phyloP scores from a whole-genome alignment of 2,888 invertebrate genomes.

The Danaus chrysippus region DNA sequence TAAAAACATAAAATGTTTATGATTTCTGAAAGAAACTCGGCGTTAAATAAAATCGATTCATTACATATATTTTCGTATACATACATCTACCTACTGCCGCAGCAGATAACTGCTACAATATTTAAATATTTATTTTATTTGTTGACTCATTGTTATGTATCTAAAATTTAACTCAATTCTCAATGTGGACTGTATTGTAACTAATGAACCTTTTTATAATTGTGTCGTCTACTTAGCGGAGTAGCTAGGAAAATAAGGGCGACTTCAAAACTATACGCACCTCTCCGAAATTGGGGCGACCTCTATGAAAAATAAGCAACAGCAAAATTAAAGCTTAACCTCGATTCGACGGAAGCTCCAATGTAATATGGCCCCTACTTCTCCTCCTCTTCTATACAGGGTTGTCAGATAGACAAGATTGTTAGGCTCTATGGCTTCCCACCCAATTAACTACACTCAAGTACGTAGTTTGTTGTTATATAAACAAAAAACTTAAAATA shows the following conservation, averaged over 20 bases:
- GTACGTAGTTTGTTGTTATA: not conserved
- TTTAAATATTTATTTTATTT: too few relatives aligned
- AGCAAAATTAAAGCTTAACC: constrained; percentile 8
- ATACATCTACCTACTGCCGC: too few relatives aligned
- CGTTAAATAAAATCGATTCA: too few relatives aligned
- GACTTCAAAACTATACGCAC: not conserved
- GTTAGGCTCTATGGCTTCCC: constrained; percentile 6
- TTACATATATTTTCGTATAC: too few relatives aligned
- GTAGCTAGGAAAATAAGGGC: not conserved
- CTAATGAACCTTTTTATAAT: too few relatives aligned
- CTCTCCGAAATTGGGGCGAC: constrained; percentile 1
- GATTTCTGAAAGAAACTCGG: too few relatives aligned
- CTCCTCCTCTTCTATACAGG: not conserved
- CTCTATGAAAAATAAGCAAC: constrained; percentile 3
- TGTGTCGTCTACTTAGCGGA: not conserved
- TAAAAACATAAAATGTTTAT: too few relatives aligned
- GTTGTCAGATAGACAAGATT: constrained; percentile 4
- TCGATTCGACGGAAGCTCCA: constrained; percentile 2
- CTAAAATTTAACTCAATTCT: too few relatives aligned
- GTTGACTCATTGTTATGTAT: too few relatives aligned
- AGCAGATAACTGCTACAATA: too few relatives aligned
- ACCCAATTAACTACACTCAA: constrained; percentile 1
- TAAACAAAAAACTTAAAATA: too few relatives aligned
- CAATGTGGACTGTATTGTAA: too few relatives aligned
- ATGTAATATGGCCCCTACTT: not conserved